Evolutionary conservation across 2,797 vertebrate genomes (phyloP), one percentile per base, ranked within the genome.

Genomic region (Myoxocephalus aenaeus): DNA sequence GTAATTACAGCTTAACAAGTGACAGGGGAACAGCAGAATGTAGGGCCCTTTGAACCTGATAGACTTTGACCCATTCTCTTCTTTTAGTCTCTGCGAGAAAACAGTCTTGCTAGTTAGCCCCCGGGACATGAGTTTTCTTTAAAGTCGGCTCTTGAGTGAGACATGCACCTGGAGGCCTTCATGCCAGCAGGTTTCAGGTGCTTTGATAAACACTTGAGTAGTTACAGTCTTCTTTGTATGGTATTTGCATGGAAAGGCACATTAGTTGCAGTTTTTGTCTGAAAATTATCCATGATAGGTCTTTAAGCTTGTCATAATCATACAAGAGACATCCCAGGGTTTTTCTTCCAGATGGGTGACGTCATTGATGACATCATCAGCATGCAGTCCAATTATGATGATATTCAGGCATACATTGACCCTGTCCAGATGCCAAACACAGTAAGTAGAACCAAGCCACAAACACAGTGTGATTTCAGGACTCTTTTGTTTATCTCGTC

Each of bases 281-380:
- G 18, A 20, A 58, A 25, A 18, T 66, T 9, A 22, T 34, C 44
- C 53, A 25, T 46, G 34, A 27, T 7, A 9, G 11, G 22, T 59
- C 15, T 58, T 73, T 68, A n/a, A 63, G 29, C 17, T 66, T 65
- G 8, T 65, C 18, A 64, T 15, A 70, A 46, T 63, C n/a, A 32
- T 7, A 38, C 14, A 70, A 38, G 36, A 76, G 65, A 93, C n/a
- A 51, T 34, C 42, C n/a, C 22, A 38, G 4, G 54, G 8, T 50
- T 64, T 27, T 62, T 25, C 25, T 53, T 0, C 8, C 92, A 99
- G 98, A 97, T 99, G 44, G 98, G 98, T 75, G 97, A 97, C 18
- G 97, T 99, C 76, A 97, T 99, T 5, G 98, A 99, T 93, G 96
- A 98, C 93, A 98, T 99, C 86, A 98, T 99, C 93, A 96, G 96